Evolutionary conservation across 1,140 invertebrate genomes (phyloP), one percentile per base, ranked within the genome.

Genomic region (Brachionus rotundiformis): DNA sequence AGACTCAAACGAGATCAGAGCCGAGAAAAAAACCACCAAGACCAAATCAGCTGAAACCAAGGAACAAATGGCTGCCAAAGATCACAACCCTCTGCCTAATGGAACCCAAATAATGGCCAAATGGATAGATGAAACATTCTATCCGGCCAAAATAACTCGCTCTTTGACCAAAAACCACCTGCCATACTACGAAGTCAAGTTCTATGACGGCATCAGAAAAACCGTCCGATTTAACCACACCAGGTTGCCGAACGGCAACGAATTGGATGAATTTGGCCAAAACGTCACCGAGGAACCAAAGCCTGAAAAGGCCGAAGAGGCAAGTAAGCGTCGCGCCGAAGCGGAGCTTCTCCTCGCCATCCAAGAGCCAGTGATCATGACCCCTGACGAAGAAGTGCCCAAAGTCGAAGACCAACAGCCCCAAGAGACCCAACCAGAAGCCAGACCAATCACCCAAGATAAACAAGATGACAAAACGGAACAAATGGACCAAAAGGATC

Each of bases 1-100:
- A 73, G 86, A 87, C 65, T 84, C 83, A 13, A 75, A 84, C 7
- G 87, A 88, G 41, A 83, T 88, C 33, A 86, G 68, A 13, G 2
- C 19, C 29, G 39, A 44, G 25, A 73, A 73, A 73, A 44, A 44
- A 13, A 7, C 29, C 4, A 23, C 33, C 36, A 73, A 41, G n/a
- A 0, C 36, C 11, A 73, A 73, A 47, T 0, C 19, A 8, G 19
- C 1, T 0, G 36, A 27, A 0, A 44, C 0, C 11, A 41, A 25
- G 11, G 33, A 41, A 5, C 41, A 23, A 33, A 23, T 8, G 2
- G 65, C 29, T 11, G 68, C 19, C 0, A 13, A 44, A 47, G 44
- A 25, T 8, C 33, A 73, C n/a, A 2, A 44, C 10, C 25, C 23
- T 27, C 8, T 44, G 36, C 19, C 16, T 1, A 44, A 10, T 25